These are phyloP conservation scores for Taenioides sp. DNA, from an alignment of 2,797 vertebrate species.

Conservation along the genomic window DNA sequence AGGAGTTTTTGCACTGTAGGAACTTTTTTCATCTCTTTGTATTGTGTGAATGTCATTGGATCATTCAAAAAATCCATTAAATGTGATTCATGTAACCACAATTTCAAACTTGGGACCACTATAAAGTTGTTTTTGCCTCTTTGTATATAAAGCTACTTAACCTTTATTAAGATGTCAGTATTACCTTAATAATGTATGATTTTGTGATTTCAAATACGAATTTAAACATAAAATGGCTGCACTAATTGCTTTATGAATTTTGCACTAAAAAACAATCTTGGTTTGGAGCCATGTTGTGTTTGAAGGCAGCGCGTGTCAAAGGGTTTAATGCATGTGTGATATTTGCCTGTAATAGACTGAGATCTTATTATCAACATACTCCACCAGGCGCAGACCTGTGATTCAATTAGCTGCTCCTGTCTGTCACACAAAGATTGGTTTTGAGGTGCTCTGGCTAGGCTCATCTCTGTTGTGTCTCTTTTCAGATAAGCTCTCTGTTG, in stretches of 20 bases:
- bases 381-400: constrained; percentile 49
- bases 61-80: too few relatives aligned
- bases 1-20: too few relatives aligned
- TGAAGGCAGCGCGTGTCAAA: constrained; percentile 39
- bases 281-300: background rate
- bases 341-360: constrained; percentile 41
- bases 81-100: too few relatives aligned
- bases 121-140: too few relatives aligned
- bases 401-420: constrained; percentile 55
- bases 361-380: constrained; percentile 56
- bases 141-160: background rate
- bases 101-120: too few relatives aligned
- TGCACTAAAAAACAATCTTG: too few relatives aligned
- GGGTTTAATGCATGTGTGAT: constrained; percentile 49
- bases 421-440: constrained; percentile 48
- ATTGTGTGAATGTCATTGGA: too few relatives aligned
- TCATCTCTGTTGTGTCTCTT: constrained; percentile 38
- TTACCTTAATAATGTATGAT: background rate
- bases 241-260: background rate
- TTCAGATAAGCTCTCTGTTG: constrained; percentile 27
- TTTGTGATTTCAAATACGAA: too few relatives aligned
- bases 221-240: constrained; percentile 15
- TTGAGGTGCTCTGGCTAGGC: constrained; percentile 61
- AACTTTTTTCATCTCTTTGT: too few relatives aligned
- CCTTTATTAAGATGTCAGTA: background rate